A percentile compares a stretch with the other conserved stretches of the same genome.
These are phyloP conservation scores for Brachyhypopomus gauderio DNA, from an alignment of 2,113 vertebrate species.

Conservation along the genomic window DNA sequence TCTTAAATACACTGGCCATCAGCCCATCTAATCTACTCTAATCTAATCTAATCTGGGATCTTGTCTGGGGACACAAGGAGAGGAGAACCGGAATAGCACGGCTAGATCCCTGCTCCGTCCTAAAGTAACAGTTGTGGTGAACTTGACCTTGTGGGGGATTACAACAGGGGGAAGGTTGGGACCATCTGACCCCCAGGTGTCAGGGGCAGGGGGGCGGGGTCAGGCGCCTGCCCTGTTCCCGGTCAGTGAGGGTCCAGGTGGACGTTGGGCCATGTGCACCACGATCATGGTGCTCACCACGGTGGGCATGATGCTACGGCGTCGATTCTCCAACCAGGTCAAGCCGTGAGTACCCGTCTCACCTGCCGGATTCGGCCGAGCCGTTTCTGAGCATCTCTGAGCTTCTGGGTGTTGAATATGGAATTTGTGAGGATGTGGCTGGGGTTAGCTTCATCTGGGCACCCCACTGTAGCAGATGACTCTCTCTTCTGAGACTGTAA, in stretches of 20 bases:
- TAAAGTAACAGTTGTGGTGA: too few species aligned
- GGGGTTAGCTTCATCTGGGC: too few species aligned
- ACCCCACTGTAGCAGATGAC: not conserved
- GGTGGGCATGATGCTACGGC: constrained; percentile 65
- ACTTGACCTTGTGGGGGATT: not conserved
- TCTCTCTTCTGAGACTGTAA: not conserved
- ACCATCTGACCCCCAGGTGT: constrained; percentile 43
- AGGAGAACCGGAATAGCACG: constrained; percentile 9
- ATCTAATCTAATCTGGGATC: constrained; percentile 61
- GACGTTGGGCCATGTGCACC: constrained; percentile 68
- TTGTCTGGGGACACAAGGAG: not conserved
- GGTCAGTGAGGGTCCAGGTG: constrained; percentile 1
- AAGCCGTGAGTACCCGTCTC: constrained; percentile 65
- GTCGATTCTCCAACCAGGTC: constrained; percentile 58
- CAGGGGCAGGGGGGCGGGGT: not conserved
- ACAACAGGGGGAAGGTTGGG: constrained; percentile 28
- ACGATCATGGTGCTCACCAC: constrained; percentile 74
- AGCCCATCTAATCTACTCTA: constrained; percentile 61
- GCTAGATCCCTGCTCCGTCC: not conserved
- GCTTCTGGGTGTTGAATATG: too few species aligned
- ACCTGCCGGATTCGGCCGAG: too few species aligned
- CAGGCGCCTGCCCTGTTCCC: too few species aligned
- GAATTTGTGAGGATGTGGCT: too few species aligned
- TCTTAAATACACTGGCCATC: constrained; percentile 22
- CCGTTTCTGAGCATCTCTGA: too few species aligned